A percentile compares a stretch with the other conserved stretches of the same genome.
Conservation (phyloP, 2,113 vertebrate genomes). For the Physeter macrocephalus region DNA sequence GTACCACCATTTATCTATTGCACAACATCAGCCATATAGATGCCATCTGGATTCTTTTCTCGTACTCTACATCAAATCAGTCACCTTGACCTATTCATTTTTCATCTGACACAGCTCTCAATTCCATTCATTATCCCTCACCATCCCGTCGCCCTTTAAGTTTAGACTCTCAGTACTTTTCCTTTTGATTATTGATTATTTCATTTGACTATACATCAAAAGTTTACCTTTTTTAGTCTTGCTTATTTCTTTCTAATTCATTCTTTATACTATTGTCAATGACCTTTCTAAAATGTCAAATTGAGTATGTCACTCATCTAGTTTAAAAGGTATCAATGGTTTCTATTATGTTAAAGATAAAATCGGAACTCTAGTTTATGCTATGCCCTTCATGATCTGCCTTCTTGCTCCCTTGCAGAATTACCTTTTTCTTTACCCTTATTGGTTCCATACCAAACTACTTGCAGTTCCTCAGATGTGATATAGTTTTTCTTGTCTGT, state of each 20-base stretch:
- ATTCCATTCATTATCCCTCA: neutral
- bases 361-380: neutral
- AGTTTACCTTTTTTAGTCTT: neutral
- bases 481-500: neutral
- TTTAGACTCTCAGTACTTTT: neutral
- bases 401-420: neutral
- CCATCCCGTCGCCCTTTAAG: neutral
- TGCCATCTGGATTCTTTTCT: neutral
- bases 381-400: neutral
- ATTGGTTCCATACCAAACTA: neutral
- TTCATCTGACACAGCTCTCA: neutral
- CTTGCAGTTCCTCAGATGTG: neutral
- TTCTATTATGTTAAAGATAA: neutral
- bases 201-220: conserved; percentile 7
- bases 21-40: neutral
- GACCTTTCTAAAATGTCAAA: conserved; percentile 23
- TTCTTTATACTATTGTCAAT: neutral
- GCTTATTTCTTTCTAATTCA: neutral
- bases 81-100: neutral
- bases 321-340: neutral
- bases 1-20: neutral
- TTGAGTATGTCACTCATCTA: neutral
- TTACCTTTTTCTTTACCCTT: neutral
- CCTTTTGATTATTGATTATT: conserved; percentile 22
- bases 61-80: neutral